These are phyloP conservation scores for Diarsia dahlii DNA, from an alignment of 2,888 invertebrate species.

Conservation along the genomic window DNA sequence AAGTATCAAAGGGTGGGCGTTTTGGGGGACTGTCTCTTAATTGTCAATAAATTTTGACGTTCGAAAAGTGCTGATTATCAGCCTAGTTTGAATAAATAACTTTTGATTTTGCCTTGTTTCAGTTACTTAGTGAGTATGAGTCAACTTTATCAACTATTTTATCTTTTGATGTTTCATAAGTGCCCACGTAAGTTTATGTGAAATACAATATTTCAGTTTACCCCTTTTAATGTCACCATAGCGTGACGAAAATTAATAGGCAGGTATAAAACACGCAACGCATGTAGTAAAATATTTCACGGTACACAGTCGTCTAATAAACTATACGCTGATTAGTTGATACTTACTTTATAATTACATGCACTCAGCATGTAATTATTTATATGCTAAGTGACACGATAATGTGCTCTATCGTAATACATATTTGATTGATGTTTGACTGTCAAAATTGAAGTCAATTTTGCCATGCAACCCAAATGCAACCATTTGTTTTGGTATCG, in stretches of 20 bases:
- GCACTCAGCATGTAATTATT: neutral
- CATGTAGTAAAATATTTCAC: conserved; percentile 36
- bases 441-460: neutral
- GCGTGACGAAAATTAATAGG: conserved; percentile 13
- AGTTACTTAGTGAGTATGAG: neutral
- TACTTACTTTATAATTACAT: conserved; percentile 20
- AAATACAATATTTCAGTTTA: neutral
- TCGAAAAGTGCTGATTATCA: too few relatives aligned
- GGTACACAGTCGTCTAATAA: conserved; percentile 6
- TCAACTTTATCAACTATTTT: neutral
- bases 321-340: conserved; percentile 21
- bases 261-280: conserved; percentile 11
- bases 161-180: neutral
- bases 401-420: conserved; percentile 3
- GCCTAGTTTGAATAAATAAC: too few relatives aligned
- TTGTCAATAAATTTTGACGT: too few relatives aligned
- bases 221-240: conserved; percentile 20
- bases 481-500: neutral
- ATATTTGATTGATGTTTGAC: conserved; percentile 21
- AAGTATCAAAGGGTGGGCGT: too few relatives aligned
- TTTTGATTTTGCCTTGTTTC: too few relatives aligned
- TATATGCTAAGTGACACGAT: conserved; percentile 12
- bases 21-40: too few relatives aligned
- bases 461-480: neutral
- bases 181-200: neutral